These are phyloP conservation scores for Elmis aenea DNA, from an alignment of 2,888 invertebrate species.

Conservation along the genomic window DNA sequence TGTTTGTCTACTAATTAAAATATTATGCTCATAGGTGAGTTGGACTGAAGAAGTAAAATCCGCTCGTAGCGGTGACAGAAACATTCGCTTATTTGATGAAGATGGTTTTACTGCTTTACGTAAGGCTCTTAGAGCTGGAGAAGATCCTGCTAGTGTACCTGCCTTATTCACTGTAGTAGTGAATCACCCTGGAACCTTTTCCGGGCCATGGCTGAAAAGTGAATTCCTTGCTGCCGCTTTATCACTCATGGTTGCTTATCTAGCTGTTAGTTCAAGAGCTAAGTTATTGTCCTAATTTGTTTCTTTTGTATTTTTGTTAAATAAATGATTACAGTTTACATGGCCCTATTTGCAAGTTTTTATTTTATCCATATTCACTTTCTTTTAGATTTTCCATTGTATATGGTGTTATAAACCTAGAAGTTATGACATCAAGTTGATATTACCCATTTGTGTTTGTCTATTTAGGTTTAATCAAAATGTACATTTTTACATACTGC, in stretches of 20 bases:
- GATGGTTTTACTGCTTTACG: constrained; percentile 84
- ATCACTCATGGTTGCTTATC: constrained; percentile 76
- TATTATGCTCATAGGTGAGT: constrained; percentile 62
- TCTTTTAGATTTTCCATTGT: too few species aligned
- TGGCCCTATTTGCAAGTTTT: too few species aligned
- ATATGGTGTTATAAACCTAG: too few species aligned
- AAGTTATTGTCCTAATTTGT: constrained; percentile 64
- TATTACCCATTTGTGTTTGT: too few species aligned
- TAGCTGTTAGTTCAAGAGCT: constrained; percentile 79
- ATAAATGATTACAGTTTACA: too few species aligned
- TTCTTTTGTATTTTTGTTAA: not conserved
- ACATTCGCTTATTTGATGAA: constrained; percentile 82
- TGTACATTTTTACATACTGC: too few species aligned
- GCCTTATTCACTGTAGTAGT: constrained; percentile 68
- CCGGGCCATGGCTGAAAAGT: constrained; percentile 89
- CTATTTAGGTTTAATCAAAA: too few species aligned
- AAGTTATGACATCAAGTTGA: too few species aligned
- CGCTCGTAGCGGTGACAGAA: constrained; percentile 75
- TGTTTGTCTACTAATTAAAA: constrained; percentile 4
- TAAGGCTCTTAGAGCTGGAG: constrained; percentile 73
- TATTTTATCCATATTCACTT: too few species aligned
- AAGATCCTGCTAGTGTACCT: constrained; percentile 61
- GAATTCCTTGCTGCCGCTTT: constrained; percentile 81
- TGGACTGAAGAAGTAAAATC: constrained; percentile 87
- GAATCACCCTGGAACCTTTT: constrained; percentile 76